These are phyloP conservation scores for Cydia splendana DNA, from an alignment of 1,140 invertebrate species.

Conservation along the genomic window DNA sequence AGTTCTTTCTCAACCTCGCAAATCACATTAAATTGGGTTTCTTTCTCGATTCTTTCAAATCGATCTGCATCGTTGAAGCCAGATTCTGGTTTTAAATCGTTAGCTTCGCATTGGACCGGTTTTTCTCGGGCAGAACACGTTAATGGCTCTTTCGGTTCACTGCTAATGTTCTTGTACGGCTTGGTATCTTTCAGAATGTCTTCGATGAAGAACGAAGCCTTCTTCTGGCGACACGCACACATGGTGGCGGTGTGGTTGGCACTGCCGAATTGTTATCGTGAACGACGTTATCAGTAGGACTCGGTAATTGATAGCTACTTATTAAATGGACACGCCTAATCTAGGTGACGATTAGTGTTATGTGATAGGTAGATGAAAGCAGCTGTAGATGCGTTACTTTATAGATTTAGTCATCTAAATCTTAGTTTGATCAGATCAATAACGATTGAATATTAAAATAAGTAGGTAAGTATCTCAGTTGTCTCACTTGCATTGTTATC, in stretches of 20 bases:
- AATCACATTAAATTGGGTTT: conserved; percentile 48
- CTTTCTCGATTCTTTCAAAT: conserved; percentile 32
- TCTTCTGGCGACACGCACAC: conserved; percentile 72
- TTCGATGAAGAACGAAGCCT: conserved; percentile 70
- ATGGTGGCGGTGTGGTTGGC: conserved; percentile 54
- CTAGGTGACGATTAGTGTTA: conserved; percentile 49
- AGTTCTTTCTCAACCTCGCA: conserved; percentile 55
- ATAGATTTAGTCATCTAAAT: neutral
- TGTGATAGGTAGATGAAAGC: conserved; percentile 30
- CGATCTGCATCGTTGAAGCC: neutral
- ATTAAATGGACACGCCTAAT: conserved; percentile 71
- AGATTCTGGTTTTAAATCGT: neutral
- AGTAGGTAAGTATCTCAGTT: too few relatives aligned
- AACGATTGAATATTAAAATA: too few relatives aligned
- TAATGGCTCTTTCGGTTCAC: conserved; percentile 51
- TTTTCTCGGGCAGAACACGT: conserved; percentile 37
- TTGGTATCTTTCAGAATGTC: conserved; percentile 63
- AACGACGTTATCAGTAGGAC: conserved; percentile 54
- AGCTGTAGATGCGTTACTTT: conserved; percentile 19
- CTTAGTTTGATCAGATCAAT: neutral
- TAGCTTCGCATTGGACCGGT: neutral
- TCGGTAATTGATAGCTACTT: conserved; percentile 75
- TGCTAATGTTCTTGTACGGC: conserved; percentile 50
- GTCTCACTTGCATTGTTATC: too few relatives aligned
- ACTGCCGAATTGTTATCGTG: conserved; percentile 71